Conservation (phyloP, 2,113 vertebrate genomes). For the Lophius piscatorius region DNA sequence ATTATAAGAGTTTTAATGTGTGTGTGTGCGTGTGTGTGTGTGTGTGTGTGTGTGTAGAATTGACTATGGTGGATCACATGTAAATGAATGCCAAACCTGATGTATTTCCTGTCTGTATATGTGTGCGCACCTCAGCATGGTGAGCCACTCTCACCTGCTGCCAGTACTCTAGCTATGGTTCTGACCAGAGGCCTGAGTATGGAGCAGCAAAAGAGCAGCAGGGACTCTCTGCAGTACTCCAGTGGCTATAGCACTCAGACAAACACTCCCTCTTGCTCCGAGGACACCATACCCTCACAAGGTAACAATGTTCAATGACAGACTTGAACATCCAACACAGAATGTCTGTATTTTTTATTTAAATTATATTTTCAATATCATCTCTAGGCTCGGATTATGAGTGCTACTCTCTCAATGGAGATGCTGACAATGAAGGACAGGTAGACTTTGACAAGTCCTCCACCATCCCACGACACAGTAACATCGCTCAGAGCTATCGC, state of each 20-base stretch:
- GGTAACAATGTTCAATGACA: conserved; percentile 76
- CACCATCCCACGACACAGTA: conserved; percentile 96
- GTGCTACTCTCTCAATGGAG: conserved; percentile 96
- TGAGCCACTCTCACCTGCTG: conserved; percentile 90
- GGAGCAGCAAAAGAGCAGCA: conserved; percentile 97
- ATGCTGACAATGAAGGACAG: conserved; percentile 86
- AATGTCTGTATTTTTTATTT: background rate
- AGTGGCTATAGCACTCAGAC: conserved; percentile 97
- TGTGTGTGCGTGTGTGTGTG: no score
- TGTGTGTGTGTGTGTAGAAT: background rate
- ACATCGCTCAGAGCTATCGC: conserved; percentile 96
- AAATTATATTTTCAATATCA: conserved; percentile 16
- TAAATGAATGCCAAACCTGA: conserved; percentile 37
- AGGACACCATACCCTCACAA: conserved; percentile 99
- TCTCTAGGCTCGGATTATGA: conserved; percentile 92
- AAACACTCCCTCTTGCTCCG: conserved; percentile 95
- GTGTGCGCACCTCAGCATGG: conserved; percentile 80
- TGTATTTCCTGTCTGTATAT: conserved; percentile 15
- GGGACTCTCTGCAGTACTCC: conserved; percentile 95
- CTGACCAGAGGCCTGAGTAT: conserved; percentile 92
- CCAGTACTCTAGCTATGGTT: conserved; percentile 94
- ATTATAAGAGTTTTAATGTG: no score
- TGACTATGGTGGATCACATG: conserved; percentile 9
- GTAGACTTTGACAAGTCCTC: conserved; percentile 95
- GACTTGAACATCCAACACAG: background rate